Conservation (phyloP, 2,888 invertebrate genomes). For the Venusia cambrica region DNA sequence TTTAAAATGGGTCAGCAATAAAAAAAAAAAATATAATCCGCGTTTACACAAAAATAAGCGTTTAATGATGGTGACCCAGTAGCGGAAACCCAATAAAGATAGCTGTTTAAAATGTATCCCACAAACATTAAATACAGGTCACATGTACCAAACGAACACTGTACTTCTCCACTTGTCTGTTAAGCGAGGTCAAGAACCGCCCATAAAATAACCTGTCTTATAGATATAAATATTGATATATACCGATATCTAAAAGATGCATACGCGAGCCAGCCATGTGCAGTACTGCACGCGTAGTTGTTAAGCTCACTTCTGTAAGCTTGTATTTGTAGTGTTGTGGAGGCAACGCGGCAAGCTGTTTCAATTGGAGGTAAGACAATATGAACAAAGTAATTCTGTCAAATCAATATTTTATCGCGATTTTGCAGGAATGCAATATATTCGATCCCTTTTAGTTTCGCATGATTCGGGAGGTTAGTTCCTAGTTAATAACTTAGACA, state of each 20-base stretch:
- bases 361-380: slow-evolving; percentile 53
- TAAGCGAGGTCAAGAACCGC: slow-evolving; percentile 12
- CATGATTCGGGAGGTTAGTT: too few relatives aligned
- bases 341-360: slow-evolving; percentile 62
- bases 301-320: background rate
- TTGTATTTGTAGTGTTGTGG: slow-evolving; percentile 1
- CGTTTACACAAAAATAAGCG: too few relatives aligned
- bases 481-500: too few relatives aligned
- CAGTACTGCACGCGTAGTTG: slow-evolving; percentile 1
- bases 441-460: too few relatives aligned
- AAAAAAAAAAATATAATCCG: too few relatives aligned
- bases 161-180: slow-evolving; percentile 22
- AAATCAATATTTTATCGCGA: too few relatives aligned
- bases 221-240: slow-evolving; percentile 3
- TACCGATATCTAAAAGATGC: slow-evolving; percentile 6
- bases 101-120: too few relatives aligned
- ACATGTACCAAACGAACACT: too few relatives aligned
- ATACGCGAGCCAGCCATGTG: slow-evolving; percentile 3
- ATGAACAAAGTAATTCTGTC: slow-evolving; percentile 30
- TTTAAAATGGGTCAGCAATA: too few relatives aligned
- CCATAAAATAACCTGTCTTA: slow-evolving; percentile 12
- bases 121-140: slow-evolving; percentile 11
- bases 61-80: too few relatives aligned
- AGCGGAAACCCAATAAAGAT: too few relatives aligned
- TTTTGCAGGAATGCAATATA: too few relatives aligned